Percentiles rank a stretch among this genome's conserved stretches.
phyloP scores from a whole-genome alignment of 2,888 invertebrate genomes.

The Diarsia dahlii region DNA sequence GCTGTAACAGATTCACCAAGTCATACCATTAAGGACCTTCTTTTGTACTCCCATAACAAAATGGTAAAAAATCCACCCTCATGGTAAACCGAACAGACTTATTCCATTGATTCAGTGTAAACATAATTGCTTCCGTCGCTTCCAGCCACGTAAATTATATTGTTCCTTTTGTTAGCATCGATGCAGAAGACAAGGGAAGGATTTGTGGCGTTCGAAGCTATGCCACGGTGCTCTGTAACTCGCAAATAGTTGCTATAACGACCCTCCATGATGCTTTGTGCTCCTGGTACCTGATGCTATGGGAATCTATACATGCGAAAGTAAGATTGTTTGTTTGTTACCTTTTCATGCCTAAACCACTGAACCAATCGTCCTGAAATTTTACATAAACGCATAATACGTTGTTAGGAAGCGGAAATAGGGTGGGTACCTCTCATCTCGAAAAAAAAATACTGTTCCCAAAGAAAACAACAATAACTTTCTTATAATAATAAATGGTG shows the following conservation, averaged over 20 bases:
- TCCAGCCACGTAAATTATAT: conserved; percentile 62
- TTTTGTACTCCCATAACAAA: not conserved
- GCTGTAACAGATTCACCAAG: not conserved
- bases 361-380: too few species aligned
- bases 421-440: too few species aligned
- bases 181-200: conserved; percentile 76
- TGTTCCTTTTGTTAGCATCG: conserved; percentile 72
- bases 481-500: too few species aligned
- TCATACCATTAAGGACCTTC: not conserved
- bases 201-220: conserved; percentile 77
- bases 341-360: too few species aligned
- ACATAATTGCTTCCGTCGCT: conserved; percentile 53
- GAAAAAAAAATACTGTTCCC: too few species aligned
- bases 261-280: conserved; percentile 38
- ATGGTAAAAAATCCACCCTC: not conserved
- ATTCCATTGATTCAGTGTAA: conserved; percentile 24
- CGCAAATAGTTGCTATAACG: conserved; percentile 63
- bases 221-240: conserved; percentile 48
- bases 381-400: too few species aligned
- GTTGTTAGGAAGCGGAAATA: too few species aligned
- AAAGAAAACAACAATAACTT: too few species aligned
- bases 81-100: not conserved
- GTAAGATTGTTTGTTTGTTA: too few species aligned
- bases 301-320: too few species aligned
- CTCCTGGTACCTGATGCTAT: conserved; percentile 27